These are phyloP conservation scores for Silurus aristotelis DNA, from an alignment of 2,797 vertebrate species.

Conservation along the genomic window DNA sequence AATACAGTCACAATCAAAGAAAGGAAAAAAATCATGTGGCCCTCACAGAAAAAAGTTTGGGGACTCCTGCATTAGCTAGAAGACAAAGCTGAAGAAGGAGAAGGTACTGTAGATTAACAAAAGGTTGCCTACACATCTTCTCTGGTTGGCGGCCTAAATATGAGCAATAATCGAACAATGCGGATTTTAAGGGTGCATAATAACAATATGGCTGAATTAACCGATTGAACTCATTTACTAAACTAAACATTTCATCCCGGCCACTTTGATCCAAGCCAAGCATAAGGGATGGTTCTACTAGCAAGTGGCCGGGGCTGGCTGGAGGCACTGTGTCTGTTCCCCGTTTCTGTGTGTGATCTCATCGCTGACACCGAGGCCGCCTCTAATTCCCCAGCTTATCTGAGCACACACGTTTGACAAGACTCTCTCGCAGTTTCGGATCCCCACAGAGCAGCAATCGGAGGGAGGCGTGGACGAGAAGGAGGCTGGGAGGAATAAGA, in stretches of 20 bases:
- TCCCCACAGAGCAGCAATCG: conserved; percentile 63
- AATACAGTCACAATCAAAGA: no score
- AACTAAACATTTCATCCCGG: background rate
- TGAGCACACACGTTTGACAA: conserved; percentile 69
- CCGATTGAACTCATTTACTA: background rate
- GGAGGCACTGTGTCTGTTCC: conserved; percentile 26
- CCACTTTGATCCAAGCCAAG: background rate
- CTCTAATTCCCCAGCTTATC: conserved; percentile 77
- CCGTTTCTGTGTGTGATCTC: conserved; percentile 53
- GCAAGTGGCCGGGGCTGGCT: conserved; percentile 10
- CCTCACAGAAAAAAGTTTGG: no score
- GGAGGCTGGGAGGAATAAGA: conserved; percentile 46
- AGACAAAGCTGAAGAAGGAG: no score
- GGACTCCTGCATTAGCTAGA: no score
- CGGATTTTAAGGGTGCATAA: background rate
- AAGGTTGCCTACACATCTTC: no score
- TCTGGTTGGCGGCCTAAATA: background rate
- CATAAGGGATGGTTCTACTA: conserved; percentile 10
- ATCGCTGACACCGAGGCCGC: conserved; percentile 61
- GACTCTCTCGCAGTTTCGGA: conserved; percentile 57
- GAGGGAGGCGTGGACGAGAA: conserved; percentile 53
- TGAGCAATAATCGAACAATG: no score
- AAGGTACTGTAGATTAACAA: no score
- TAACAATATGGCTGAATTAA: background rate
- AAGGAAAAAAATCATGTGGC: no score